Evolutionary conservation across 2,113 vertebrate genomes (phyloP), one percentile per base, ranked within the genome.

Genomic region (Cacatua alba): DNA sequence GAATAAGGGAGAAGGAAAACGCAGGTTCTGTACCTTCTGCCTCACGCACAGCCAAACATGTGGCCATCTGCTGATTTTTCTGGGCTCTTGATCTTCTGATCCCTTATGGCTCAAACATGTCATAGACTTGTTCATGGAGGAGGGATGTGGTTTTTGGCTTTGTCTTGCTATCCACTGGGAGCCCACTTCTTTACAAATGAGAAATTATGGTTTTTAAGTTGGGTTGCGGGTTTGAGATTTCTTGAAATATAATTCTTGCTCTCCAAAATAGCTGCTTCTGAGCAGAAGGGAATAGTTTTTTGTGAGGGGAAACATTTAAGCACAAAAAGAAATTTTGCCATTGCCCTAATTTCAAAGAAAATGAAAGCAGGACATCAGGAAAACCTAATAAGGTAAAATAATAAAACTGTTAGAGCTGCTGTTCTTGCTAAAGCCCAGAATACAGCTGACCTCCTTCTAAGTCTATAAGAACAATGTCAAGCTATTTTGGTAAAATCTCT

Each of bases 371-470:
- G 93, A 10, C 93, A 94, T 20, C 3, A 13, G 77, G 59, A 72
- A 92, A 59, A 85, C 75, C 46, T 91, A 95, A 95, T 91, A 67
- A 97, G 59, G 72, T 65, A 76, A 94, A 86, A 86, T 70, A 93
- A 88, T 21, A 64, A 80, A 92, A 46, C 35, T 93, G 77, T 81
- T 57, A 85, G 57, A 72, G 68, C 69, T 75, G 49, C 37, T 68
- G 43, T 65, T 88, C 53, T 85, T 70, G 51, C 63, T 60, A 53
- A 74, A 92, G 84, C 78, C 70, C 20, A 6, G 74, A 77, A 51
- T 6, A 51, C 69, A 53, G 76, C 82, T 68, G 64, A 90, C 82
- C 92, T 94, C 75, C 89, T 86, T 90, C 48, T 62, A 35, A 46
- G 39, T 12, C 46, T 71, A 35, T n/a, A 44, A 72, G 77, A 92